A percentile compares a stretch with the other conserved stretches of the same genome.
phyloP scores from a whole-genome alignment of 2,888 invertebrate species.

The Meta bourneti region DNA sequence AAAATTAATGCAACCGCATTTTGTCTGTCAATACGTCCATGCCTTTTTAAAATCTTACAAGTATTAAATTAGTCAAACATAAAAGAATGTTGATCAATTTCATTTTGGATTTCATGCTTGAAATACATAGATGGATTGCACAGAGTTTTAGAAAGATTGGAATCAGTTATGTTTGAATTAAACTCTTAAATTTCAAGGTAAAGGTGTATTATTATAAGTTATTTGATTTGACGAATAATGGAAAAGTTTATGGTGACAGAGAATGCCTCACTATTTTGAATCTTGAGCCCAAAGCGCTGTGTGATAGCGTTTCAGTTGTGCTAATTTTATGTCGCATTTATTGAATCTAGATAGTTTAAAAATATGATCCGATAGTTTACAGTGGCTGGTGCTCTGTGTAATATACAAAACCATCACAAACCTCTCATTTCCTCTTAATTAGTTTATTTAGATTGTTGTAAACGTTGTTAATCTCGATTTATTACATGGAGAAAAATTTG shows the following conservation, averaged over 20 bases:
- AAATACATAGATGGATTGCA: background rate
- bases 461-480: constrained; percentile 55
- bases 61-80: background rate
- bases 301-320: constrained; percentile 55
- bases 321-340: constrained; percentile 45
- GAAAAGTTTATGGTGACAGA: constrained; percentile 22
- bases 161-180: background rate
- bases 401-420: constrained; percentile 18
- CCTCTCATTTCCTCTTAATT: constrained; percentile 45
- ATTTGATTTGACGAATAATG: background rate
- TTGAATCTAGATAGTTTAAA: constrained; percentile 54
- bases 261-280: constrained; percentile 61
- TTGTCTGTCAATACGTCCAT: constrained; percentile 28
- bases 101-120: background rate
- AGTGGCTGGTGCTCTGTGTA: constrained; percentile 47
- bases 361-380: background rate
- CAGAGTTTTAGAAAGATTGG: background rate
- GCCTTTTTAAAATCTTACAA: constrained; percentile 14
- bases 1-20: background rate
- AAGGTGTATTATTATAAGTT: no score
- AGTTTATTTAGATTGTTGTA: constrained; percentile 52
- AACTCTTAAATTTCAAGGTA: no score
- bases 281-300: constrained; percentile 53
- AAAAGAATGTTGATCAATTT: background rate
- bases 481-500: constrained; percentile 39